phyloP scores from a whole-genome alignment of 1,140 invertebrate genomes.

The Drosophila bipectinata region DNA sequence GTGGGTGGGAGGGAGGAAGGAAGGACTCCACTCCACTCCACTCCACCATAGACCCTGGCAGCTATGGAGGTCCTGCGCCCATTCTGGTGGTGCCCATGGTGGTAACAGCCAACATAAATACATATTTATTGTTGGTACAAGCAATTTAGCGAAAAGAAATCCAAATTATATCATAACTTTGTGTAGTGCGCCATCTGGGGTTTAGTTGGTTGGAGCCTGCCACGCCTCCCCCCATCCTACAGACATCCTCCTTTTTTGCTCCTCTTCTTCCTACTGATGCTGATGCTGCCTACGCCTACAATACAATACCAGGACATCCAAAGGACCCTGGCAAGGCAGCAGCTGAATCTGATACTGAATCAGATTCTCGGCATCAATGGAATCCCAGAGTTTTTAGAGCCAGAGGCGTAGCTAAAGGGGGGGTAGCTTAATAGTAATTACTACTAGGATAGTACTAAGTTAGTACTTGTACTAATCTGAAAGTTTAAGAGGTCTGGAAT shows the following conservation, averaged over 20 bases:
- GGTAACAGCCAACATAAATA: conserved; percentile 69
- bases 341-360: conserved; percentile 44
- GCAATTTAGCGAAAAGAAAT: conserved; percentile 83
- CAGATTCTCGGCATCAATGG: conserved; percentile 11
- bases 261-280: conserved; percentile 1
- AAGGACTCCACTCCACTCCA: too few relatives aligned
- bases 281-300: conserved; percentile 63
- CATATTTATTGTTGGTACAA: conserved; percentile 83
- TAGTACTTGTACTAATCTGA: too few relatives aligned
- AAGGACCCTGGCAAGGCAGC: conserved; percentile 29
- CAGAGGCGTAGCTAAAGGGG: conserved; percentile 1
- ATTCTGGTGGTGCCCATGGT: neutral
- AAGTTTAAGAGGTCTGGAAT: too few relatives aligned
- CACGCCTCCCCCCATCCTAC: conserved; percentile 8
- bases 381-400: neutral
- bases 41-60: neutral
- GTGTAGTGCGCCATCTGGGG: conserved; percentile 82
- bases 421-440: too few relatives aligned
- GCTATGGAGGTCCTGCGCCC: conserved; percentile 3
- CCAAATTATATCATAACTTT: conserved; percentile 83
- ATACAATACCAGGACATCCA: conserved; percentile 47
- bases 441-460: too few relatives aligned
- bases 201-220: conserved; percentile 63
- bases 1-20: too few relatives aligned
- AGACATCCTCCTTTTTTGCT: conserved; percentile 3